Evolutionary conservation across 2,113 vertebrate species (phyloP).

Genomic region (Takifugu flavidus): DNA sequence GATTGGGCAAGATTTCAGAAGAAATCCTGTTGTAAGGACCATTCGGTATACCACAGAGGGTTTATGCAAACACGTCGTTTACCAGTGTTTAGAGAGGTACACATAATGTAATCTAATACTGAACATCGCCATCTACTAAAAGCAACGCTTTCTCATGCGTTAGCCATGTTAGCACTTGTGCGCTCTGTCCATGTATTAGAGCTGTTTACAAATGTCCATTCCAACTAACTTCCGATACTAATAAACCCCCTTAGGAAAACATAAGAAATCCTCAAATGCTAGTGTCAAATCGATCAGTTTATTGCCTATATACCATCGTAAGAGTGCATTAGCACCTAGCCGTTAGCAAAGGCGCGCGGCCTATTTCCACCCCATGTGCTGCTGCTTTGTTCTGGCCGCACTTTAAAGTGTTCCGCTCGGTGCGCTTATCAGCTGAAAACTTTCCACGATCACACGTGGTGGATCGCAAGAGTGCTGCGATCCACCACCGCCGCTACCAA

Average conservation of each 20-base stretch:
- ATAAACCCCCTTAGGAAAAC: background rate
- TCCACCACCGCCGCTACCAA: background rate
- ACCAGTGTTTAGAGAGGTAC: too few relatives aligned
- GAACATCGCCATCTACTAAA: too few relatives aligned
- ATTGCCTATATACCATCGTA: background rate
- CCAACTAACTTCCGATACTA: background rate
- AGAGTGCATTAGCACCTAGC: constrained; percentile 37
- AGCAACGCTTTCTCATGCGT: background rate
- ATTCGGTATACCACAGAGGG: too few relatives aligned
- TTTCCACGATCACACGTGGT: background rate
- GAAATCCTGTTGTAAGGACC: too few relatives aligned
- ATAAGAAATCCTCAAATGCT: accelerated
- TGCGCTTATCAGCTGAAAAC: constrained; percentile 17
- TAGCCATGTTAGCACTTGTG: constrained; percentile 19
- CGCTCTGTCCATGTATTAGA: background rate
- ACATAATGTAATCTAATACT: too few relatives aligned
- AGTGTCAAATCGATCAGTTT: background rate
- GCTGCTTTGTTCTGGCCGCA: constrained; percentile 83
- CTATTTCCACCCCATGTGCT: constrained; percentile 83
- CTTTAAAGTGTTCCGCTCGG: constrained; percentile 53
- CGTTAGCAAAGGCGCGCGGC: constrained; percentile 66
- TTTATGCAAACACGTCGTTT: too few relatives aligned
- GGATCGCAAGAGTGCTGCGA: background rate
- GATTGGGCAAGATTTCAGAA: too few relatives aligned
- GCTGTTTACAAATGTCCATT: background rate